Percentiles rank a stretch among this genome's conserved stretches.
phyloP scores from a whole-genome alignment of 2,113 vertebrate species.

The Crotalus horridus region DNA sequence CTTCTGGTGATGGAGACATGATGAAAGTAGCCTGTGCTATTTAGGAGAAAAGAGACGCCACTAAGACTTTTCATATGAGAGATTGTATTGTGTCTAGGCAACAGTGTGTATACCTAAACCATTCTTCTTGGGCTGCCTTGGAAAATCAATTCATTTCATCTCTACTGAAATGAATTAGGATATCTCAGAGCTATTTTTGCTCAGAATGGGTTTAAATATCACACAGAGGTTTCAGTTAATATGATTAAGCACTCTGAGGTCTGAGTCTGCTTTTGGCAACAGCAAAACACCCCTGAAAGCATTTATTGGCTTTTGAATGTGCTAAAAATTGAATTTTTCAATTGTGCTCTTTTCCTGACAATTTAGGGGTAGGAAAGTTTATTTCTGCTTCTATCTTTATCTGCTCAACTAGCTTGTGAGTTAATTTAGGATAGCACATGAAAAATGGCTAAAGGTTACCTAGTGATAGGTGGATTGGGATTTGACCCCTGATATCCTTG shows the following conservation, averaged over 20 bases:
- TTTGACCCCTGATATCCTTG: neutral
- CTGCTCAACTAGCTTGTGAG: neutral
- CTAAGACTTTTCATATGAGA: neutral
- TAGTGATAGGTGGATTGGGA: neutral
- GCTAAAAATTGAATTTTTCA: neutral
- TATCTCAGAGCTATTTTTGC: neutral
- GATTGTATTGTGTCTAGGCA: neutral
- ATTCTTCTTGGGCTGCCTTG: neutral
- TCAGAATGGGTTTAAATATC: neutral
- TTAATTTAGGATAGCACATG: neutral
- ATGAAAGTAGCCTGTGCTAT: neutral
- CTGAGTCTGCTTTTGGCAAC: neutral
- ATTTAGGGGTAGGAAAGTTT: neutral
- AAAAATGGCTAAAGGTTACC: neutral
- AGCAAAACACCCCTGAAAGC: neutral
- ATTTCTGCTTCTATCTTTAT: neutral
- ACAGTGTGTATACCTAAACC: neutral
- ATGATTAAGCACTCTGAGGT: neutral
- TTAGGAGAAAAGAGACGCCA: neutral
- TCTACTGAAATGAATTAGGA: neutral
- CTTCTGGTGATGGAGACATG: neutral
- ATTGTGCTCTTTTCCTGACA: neutral
- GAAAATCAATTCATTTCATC: neutral
- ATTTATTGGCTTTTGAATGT: neutral
- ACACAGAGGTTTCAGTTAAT: neutral